These are phyloP conservation scores for Malurus cyaneus DNA, from an alignment of 2,113 vertebrate genomes.

Conservation along the genomic window DNA sequence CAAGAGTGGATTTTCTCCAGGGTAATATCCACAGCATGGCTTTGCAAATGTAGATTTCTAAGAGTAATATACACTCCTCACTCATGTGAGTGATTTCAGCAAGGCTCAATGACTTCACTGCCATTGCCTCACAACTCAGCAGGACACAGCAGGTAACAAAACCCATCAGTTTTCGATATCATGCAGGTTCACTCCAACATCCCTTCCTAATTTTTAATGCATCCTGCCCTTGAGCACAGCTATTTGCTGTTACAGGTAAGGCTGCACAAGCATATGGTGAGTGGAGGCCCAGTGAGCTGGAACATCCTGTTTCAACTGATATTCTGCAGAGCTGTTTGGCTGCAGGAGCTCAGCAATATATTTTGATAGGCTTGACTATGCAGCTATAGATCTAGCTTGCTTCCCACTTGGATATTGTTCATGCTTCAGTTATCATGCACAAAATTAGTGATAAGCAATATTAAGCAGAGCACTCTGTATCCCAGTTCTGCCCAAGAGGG, in stretches of 20 bases:
- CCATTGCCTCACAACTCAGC: neutral
- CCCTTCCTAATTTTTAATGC: conserved; percentile 25
- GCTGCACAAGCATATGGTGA: neutral
- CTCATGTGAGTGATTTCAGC: neutral
- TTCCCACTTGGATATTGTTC: conserved; percentile 24
- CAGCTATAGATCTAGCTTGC: conserved; percentile 47
- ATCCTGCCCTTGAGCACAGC: neutral
- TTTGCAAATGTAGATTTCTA: neutral
- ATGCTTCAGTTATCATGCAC: conserved; percentile 54
- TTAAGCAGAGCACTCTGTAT: conserved; percentile 33
- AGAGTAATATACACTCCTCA: neutral
- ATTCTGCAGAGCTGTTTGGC: conserved; percentile 25
- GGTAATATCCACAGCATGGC: neutral
- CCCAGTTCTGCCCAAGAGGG: neutral
- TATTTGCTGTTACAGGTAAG: conserved; percentile 21
- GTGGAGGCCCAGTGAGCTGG: conserved; percentile 44
- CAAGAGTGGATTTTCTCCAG: neutral
- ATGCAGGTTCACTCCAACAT: neutral
- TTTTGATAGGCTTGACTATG: conserved; percentile 49
- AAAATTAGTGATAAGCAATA: conserved; percentile 55
- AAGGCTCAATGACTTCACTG: neutral
- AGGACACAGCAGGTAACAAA: neutral
- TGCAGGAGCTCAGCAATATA: conserved; percentile 24
- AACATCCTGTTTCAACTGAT: conserved; percentile 42
- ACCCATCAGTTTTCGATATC: neutral